These are phyloP conservation scores for Chaenocephalus aceratus DNA, from an alignment of 2,113 vertebrate species.

Conservation along the genomic window DNA sequence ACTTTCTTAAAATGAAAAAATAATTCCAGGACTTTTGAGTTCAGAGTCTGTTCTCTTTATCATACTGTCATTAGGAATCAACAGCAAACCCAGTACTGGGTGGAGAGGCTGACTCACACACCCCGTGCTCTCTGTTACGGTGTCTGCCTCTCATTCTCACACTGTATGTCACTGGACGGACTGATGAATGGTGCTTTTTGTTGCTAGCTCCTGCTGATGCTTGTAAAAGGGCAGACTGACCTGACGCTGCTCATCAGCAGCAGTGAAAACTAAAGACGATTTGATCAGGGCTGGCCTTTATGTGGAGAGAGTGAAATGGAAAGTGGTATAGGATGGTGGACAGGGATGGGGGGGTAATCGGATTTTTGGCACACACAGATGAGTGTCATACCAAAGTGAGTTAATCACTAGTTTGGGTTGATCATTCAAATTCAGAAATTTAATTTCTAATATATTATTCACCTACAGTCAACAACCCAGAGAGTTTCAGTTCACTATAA, in stretches of 20 bases:
- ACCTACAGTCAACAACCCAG: too few species aligned
- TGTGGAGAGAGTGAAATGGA: not conserved
- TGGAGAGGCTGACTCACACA: constrained; percentile 25
- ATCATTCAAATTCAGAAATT: too few species aligned
- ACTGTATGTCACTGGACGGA: not conserved
- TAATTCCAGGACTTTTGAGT: too few species aligned
- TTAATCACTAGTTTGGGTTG: too few species aligned
- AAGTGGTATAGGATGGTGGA: not conserved
- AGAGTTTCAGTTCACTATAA: not conserved
- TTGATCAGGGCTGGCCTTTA: not conserved
- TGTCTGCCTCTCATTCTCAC: constrained; percentile 9
- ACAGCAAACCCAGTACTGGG: not conserved
- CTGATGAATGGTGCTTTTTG: constrained; percentile 58
- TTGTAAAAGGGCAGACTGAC: not conserved
- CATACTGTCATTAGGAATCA: not conserved
- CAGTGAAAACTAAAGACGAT: not conserved
- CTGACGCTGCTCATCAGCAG: constrained; percentile 28
- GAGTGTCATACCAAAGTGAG: too few species aligned
- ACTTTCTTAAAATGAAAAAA: not conserved
- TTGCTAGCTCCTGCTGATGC: constrained; percentile 14
- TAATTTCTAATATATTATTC: too few species aligned
- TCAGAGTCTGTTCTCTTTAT: not conserved
- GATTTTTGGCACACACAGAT: not conserved
- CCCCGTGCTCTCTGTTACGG: constrained; percentile 38
- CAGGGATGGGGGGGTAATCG: not conserved